A percentile compares a stretch with the other conserved stretches of the same genome.
Evolutionary conservation across 2,113 vertebrate genomes (phyloP).

Genomic region (Saguinus imperator): DNA sequence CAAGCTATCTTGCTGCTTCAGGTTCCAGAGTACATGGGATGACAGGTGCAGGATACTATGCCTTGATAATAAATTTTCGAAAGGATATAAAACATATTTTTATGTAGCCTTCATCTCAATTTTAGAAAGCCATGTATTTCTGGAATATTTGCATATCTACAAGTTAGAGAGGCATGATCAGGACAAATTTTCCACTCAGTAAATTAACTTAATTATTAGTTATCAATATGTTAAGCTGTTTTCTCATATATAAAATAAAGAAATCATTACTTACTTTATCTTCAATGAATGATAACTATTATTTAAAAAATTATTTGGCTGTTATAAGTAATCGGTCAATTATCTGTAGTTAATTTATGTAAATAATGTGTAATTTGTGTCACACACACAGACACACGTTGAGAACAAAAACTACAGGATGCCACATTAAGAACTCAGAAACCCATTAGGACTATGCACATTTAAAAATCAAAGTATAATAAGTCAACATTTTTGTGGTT

Average conservation of each 20-base stretch:
- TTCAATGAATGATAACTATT: neutral
- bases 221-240: neutral
- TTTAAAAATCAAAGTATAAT: conserved; percentile 26
- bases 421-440: neutral
- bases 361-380: neutral
- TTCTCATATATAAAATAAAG: neutral
- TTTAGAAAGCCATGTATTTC: neutral
- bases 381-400: neutral
- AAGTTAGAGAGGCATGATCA: neutral
- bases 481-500: neutral
- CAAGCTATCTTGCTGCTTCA: no score
- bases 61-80: neutral
- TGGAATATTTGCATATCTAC: neutral
- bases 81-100: neutral
- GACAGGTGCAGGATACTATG: no score
- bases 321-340: neutral
- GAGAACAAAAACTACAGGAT: neutral
- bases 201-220: neutral
- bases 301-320: neutral
- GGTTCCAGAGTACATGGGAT: no score
- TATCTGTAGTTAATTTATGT: neutral
- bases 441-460: neutral
- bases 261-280: neutral
- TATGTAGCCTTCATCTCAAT: neutral
- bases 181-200: neutral